Evolutionary conservation across 2,113 vertebrate genomes (phyloP).

Genomic region (Rhabdomys dilectus): DNA sequence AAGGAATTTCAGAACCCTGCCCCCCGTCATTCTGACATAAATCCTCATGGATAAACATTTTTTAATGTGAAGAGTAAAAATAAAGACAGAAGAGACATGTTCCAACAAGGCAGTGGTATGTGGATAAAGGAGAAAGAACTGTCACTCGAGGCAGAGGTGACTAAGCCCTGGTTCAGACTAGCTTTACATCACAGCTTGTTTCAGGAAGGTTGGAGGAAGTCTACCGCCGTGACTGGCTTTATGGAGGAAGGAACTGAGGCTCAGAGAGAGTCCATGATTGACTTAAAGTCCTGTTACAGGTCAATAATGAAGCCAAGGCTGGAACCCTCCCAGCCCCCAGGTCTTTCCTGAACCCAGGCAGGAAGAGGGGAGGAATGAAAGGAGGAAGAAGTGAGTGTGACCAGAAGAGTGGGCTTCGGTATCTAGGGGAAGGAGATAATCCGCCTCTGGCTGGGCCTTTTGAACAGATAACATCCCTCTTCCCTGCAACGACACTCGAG

Average conservation of each 20-base stretch:
- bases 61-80: slow-evolving; percentile 65
- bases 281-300: background rate
- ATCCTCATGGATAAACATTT: slow-evolving; percentile 78
- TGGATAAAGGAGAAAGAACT: slow-evolving; percentile 48
- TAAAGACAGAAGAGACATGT: slow-evolving; percentile 62
- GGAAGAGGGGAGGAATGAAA: background rate
- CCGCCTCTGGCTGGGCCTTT: background rate
- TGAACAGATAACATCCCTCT: background rate
- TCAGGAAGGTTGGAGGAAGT: background rate
- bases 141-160: background rate
- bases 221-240: background rate
- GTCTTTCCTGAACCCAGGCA: background rate
- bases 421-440: background rate
- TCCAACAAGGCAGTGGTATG: slow-evolving; percentile 72
- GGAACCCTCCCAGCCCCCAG: background rate
- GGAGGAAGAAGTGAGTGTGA: background rate
- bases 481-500: background rate
- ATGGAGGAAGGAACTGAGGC: slow-evolving; percentile 2
- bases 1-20: slow-evolving; percentile 66
- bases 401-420: background rate
- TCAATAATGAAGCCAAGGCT: background rate
- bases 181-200: background rate
- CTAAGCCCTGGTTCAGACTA: slow-evolving; percentile 36
- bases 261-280: background rate
- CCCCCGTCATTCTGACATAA: slow-evolving; percentile 75